Evolutionary conservation across 2,888 invertebrate genomes (phyloP), one percentile per base, ranked within the genome.

Genomic region (Beris morrisii): DNA sequence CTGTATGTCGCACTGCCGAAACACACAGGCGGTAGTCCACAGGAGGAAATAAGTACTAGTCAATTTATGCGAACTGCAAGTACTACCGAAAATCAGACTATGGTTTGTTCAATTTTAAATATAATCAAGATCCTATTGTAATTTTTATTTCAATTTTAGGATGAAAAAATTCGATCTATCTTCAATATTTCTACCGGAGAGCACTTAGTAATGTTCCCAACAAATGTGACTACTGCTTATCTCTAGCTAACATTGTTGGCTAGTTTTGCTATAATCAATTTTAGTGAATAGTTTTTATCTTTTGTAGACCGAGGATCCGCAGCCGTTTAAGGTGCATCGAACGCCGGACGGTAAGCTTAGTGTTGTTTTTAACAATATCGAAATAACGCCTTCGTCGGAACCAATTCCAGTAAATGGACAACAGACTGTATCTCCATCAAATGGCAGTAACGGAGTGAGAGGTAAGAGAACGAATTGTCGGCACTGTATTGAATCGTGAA

Each of bases 271-370:
- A 38, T 32, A 52, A 61, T 48, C 15, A 61, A 43, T 61, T 52
- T 38, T 61, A 61, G 38, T 43, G 52, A 61, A 38, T 52, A 61
- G 52, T 32, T 43, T 56, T 61, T 4, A 7, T 32, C 28, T 65
- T 55, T 65, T 54, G 44, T 15, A 65, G 64, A 32, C 12, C 28
- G 48, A 72, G 70, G 71, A 74, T 66, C 73, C 72, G 64, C 76
- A 76, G 69, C 69, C 74, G 68, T 78, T 79, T 70, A 79, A 77
- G 77, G 77, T 79, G 71, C 78, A 78, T 73, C 74, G 79, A 72
- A 74, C 75, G 67, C 76, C 77, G 67, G 76, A 79, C 70, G 78
- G 78, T 71, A 78, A 77, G 74, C 75, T 79, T 68, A 77, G 75
- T 73, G 71, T 77, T 48, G 75, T 79, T 72, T 77, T 76, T 76